phyloP scores from a whole-genome alignment of 2,888 invertebrate genomes.

The Stenoptilia bipunctidactyla region DNA sequence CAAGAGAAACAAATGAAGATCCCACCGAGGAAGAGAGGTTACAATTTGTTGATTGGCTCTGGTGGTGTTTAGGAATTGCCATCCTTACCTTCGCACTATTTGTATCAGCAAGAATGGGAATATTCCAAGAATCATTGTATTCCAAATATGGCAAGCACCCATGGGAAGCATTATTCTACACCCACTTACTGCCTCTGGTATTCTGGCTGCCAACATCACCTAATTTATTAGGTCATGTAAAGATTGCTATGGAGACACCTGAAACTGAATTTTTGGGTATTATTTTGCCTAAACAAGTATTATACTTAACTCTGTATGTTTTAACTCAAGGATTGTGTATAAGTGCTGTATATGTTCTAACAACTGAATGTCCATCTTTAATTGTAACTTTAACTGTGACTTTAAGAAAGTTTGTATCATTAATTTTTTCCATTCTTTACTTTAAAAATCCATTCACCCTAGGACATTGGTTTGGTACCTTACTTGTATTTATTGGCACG shows the following conservation, averaged over 20 bases:
- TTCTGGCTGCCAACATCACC: constrained; percentile 84
- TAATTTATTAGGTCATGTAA: constrained; percentile 83
- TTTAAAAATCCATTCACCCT: constrained; percentile 95
- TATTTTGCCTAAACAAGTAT: constrained; percentile 79
- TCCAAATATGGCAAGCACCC: constrained; percentile 91
- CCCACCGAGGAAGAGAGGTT: constrained; percentile 47
- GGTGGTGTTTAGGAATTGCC: constrained; percentile 80
- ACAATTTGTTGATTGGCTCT: constrained; percentile 63
- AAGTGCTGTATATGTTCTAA: constrained; percentile 93
- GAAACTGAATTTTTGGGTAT: constrained; percentile 73
- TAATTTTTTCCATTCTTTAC: constrained; percentile 95
- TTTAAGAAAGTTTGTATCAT: constrained; percentile 92
- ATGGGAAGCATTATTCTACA: constrained; percentile 87
- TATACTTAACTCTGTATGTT: constrained; percentile 85
- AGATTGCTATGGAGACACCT: constrained; percentile 78
- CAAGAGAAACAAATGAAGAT: constrained; percentile 50
- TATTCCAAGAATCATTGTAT: constrained; percentile 92
- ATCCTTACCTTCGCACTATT: constrained; percentile 90
- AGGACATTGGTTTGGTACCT: constrained; percentile 92
- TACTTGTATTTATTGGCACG: constrained; percentile 93
- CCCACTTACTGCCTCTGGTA: constrained; percentile 92
- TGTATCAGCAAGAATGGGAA: constrained; percentile 94
- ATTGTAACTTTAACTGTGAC: constrained; percentile 97
- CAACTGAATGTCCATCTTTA: constrained; percentile 93
- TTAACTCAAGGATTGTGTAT: constrained; percentile 94